Evolutionary conservation across 2,797 vertebrate species (phyloP).

Genomic region (Molossus alvarezi): DNA sequence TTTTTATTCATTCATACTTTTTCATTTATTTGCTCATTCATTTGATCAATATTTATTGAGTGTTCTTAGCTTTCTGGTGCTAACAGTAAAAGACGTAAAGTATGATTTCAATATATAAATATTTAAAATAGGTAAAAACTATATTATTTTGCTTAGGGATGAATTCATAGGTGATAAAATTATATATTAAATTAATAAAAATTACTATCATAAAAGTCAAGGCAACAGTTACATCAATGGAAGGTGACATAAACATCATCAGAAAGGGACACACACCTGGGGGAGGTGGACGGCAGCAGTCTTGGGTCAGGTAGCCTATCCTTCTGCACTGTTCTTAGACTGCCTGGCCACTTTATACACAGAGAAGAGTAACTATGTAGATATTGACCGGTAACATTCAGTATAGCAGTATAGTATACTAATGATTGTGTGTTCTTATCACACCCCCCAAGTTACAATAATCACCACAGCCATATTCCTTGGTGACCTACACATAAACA

Average conservation of each 20-base stretch:
- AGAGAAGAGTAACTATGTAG: neutral
- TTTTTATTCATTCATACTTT: neutral
- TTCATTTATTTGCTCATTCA: neutral
- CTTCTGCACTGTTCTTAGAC: neutral
- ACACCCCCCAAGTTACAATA: constrained; percentile 20
- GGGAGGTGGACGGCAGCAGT: neutral
- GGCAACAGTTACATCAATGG: neutral
- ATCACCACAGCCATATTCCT: neutral
- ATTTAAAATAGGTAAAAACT: neutral
- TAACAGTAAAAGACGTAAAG: neutral
- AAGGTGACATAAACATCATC: neutral
- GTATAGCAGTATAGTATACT: neutral
- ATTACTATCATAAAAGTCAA: neutral
- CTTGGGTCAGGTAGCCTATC: neutral
- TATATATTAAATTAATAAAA: constrained; percentile 43
- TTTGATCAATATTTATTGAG: neutral
- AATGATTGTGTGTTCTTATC: neutral
- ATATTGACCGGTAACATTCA: neutral
- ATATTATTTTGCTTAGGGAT: constrained; percentile 38
- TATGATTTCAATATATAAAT: constrained; percentile 2
- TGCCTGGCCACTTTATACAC: neutral
- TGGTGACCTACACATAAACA: neutral
- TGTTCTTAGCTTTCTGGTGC: neutral
- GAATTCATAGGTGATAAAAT: neutral
- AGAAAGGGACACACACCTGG: neutral